These are phyloP conservation scores for Mus spretus DNA, from an alignment of 2,797 vertebrate species.

Conservation along the genomic window DNA sequence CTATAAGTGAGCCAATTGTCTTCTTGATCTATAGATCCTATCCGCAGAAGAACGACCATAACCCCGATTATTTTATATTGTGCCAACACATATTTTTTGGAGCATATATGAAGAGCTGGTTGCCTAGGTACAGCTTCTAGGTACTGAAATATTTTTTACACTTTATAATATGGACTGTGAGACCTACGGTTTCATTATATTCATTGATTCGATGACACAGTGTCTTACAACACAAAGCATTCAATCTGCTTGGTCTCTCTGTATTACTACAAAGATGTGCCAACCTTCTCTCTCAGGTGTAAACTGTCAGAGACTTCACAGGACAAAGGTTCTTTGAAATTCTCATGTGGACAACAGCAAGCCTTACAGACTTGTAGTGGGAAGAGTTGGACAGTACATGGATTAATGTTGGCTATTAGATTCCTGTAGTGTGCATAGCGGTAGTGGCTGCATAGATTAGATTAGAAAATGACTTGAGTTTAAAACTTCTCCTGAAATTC, in stretches of 20 bases:
- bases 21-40: conserved; percentile 43
- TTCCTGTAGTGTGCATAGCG: neutral
- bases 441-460: neutral
- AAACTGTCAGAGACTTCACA: neutral
- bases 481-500: neutral
- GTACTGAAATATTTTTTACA: conserved; percentile 35
- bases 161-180: conserved; percentile 8
- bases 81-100: conserved; percentile 38
- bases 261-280: neutral
- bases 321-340: neutral
- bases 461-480: conserved; percentile 17
- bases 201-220: neutral
- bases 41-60: conserved; percentile 12
- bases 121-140: neutral
- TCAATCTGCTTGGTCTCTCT: conserved; percentile 45
- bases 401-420: conserved; percentile 30
- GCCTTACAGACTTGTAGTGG: neutral
- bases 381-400: neutral
- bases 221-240: neutral
- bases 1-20: conserved; percentile 39
- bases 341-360: neutral
- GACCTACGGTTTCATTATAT: neutral
- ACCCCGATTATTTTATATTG: neutral
- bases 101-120: neutral
- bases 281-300: neutral